Percentiles rank a stretch among this genome's conserved stretches.
Evolutionary conservation across 2,888 invertebrate species (phyloP).

Genomic region (Cyclophora punctaria): DNA sequence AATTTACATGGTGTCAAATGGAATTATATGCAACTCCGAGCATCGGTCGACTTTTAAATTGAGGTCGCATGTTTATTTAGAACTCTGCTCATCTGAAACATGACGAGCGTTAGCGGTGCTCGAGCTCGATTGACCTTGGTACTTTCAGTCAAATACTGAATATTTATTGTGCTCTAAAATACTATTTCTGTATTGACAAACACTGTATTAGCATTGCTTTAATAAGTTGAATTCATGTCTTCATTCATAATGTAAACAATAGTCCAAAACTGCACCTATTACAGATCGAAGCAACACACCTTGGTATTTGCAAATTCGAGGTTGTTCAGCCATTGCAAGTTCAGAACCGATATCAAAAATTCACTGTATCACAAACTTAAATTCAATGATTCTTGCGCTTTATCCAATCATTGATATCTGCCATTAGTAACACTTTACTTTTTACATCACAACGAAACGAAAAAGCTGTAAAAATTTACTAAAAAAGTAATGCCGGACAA

Average conservation of each 20-base stretch:
- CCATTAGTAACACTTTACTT: conserved; percentile 48
- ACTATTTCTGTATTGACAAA: conserved; percentile 8
- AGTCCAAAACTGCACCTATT: too few species aligned
- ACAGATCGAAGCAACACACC: conserved; percentile 9
- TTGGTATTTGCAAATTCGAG: conserved; percentile 34
- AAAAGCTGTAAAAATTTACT: conserved; percentile 51
- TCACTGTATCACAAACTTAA: conserved; percentile 25
- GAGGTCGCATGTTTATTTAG: conserved; percentile 53
- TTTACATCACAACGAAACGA: conserved; percentile 51
- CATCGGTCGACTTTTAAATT: conserved; percentile 39
- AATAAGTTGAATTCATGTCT: too few species aligned
- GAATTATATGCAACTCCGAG: conserved; percentile 42
- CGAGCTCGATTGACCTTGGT: conserved; percentile 19
- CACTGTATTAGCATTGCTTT: conserved; percentile 2
- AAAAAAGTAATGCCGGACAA: conserved; percentile 64
- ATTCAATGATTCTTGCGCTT: conserved; percentile 44
- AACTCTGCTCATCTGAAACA: conserved; percentile 38
- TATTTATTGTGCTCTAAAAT: neutral
- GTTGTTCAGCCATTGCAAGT: conserved; percentile 44
- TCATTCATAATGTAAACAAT: too few species aligned
- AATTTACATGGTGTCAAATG: conserved; percentile 45
- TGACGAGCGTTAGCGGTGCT: conserved; percentile 13
- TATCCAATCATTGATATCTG: conserved; percentile 46
- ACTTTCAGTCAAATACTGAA: conserved; percentile 5
- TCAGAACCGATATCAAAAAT: conserved; percentile 6